Base-by-base conservation (phyloP, 2,888 invertebrate genomes). In the Drosophila stalkeri region DNA sequence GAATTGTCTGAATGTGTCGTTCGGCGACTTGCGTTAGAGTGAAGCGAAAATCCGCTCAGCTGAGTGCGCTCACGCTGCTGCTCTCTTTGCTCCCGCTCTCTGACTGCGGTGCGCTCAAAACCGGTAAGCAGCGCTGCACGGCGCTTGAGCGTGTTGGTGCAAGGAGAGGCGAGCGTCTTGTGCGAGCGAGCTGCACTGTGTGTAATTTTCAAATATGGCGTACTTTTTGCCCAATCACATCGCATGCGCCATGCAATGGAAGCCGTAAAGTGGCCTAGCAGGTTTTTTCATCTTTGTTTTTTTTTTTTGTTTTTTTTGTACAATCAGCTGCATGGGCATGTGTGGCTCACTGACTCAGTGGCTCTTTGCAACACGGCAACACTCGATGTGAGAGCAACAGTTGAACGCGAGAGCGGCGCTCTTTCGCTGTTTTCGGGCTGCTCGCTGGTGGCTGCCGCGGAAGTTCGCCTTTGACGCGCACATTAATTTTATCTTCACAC, bases 181-280 rank as follows among this genome's bases (percentile, higher is more conserved):
- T 66, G 73, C 57, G 87, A 90, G 82, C 82, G 82, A 82, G 76
- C 64, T 67, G 80, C 79, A 75, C 69, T 86, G 81, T 64, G 86
- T 74, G 76, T 77, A 85, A 91, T 91, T 91, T 92, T 92, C 91
- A 93, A 92, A 93, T 91, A 93, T 93, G 93, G 93, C 93, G 93
- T 90, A 91, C 82, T 89, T 90, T 89, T 85, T 82, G 82, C 72
- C 93, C 93, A 93, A 93, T 93, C 92, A 91, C 73, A 91, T 91
- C 90, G 90, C 93, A 93, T 93, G 93, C 93, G 93, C 92, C 80
- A 78, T 90, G 85, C 84, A 79, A 90, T 86, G 81, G 84, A 75
- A 79, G 89, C 73, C 87, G 56, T 68, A 65, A 75, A 76, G 66
- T 71, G 76, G 65, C 63, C 63, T 23, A 65, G 75, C 87, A 81